phyloP scores from a whole-genome alignment of 2,797 vertebrate genomes.

The Thalassophryne amazonica region DNA sequence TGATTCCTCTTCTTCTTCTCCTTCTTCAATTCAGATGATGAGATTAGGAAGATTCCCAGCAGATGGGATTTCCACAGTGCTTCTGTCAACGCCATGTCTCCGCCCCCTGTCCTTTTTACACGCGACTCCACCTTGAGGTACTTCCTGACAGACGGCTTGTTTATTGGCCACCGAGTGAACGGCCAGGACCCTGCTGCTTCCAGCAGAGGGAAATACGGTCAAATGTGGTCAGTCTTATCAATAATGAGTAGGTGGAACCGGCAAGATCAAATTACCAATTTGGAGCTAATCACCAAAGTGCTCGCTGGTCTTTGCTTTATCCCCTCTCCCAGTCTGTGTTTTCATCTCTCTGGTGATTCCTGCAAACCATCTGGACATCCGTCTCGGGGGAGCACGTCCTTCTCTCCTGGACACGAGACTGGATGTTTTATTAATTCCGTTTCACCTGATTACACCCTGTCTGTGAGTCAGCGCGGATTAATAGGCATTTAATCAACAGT shows the following conservation, averaged over 20 bases:
- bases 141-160: constrained; percentile 47
- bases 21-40: constrained; percentile 70
- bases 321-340: constrained; percentile 43
- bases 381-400: constrained; percentile 59
- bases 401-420: constrained; percentile 44
- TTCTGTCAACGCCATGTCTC: constrained; percentile 11
- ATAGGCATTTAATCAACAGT: constrained; percentile 79
- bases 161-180: constrained; percentile 13
- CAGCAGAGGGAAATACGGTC: constrained; percentile 45
- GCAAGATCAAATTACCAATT: constrained; percentile 78
- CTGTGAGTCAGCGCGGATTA: constrained; percentile 65
- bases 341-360: constrained; percentile 47
- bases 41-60: constrained; percentile 73
- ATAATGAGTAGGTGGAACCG: constrained; percentile 74
- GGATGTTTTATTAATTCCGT: constrained; percentile 78
- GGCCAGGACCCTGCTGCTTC: constrained; percentile 58
- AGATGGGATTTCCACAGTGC: constrained; percentile 68
- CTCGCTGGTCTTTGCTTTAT: constrained; percentile 58
- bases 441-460: constrained; percentile 75
- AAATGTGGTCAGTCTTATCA: constrained; percentile 64
- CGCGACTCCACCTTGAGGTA: constrained; percentile 22
- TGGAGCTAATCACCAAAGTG: constrained; percentile 71
- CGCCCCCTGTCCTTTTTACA: constrained; percentile 12
- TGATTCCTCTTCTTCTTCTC: constrained; percentile 64
- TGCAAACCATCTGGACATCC: constrained; percentile 69